Conservation (phyloP, 2,113 vertebrate species). For the Trogon melanurus region DNA sequence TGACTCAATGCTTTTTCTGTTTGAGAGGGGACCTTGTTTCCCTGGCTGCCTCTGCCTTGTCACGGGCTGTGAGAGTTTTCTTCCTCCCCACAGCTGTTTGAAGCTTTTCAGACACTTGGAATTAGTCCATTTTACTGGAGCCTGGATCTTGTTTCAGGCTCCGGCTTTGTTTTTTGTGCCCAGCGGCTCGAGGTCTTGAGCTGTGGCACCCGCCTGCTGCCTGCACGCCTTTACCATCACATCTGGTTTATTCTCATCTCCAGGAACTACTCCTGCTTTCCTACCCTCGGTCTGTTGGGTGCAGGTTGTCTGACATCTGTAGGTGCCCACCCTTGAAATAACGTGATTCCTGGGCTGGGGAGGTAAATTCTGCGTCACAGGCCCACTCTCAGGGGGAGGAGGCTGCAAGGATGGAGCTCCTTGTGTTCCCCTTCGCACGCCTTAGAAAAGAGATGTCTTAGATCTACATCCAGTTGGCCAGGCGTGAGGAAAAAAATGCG, state of each 20-base stretch:
- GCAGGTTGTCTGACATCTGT: background rate
- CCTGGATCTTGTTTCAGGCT: conserved; percentile 58
- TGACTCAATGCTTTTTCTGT: conserved; percentile 28
- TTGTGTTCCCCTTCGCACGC: background rate
- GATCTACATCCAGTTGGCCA: background rate
- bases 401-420: background rate
- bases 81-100: conserved; percentile 69
- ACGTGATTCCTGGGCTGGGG: background rate
- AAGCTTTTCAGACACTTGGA: conserved; percentile 65
- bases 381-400: background rate
- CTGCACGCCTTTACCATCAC: background rate
- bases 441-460: background rate
- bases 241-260: background rate
- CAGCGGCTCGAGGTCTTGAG: background rate
- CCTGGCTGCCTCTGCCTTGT: conserved; percentile 40
- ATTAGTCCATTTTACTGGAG: conserved; percentile 57
- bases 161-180: conserved; percentile 18
- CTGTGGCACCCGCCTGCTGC: background rate
- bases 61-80: background rate
- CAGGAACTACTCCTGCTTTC: background rate
- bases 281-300: accelerated
- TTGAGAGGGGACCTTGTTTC: conserved; percentile 69
- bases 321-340: background rate
- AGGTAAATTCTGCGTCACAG: background rate
- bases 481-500: background rate